Conservation (phyloP, 2,113 vertebrate genomes). For the Brevimyrus niger region DNA sequence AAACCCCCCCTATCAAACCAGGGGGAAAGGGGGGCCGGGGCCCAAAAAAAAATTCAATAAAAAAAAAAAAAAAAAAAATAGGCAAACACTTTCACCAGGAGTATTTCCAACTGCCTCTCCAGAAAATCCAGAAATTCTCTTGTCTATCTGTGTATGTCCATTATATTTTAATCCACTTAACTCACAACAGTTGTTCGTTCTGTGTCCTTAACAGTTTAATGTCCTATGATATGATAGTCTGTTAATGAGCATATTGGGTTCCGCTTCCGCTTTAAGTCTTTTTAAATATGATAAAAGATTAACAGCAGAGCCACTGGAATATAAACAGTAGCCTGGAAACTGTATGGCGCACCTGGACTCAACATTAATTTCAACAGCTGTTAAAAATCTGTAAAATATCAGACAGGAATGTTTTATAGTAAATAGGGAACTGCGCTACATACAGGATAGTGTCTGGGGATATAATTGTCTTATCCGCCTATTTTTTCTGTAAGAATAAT, state of each 20-base stretch:
- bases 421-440: not conserved
- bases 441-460: not conserved
- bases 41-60: not conserved
- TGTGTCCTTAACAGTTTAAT: not conserved
- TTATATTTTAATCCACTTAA: not conserved
- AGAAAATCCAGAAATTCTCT: not conserved
- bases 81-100: not conserved
- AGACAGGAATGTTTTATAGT: slow-evolving; percentile 6
- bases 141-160: not conserved
- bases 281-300: not conserved
- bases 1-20: not conserved
- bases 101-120: not conserved
- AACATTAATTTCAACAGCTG: not conserved
- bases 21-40: too few species aligned
- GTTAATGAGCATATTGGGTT: not conserved
- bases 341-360: not conserved
- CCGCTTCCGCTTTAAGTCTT: not conserved
- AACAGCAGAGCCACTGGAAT: not conserved
- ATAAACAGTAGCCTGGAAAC: not conserved
- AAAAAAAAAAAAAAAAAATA: not conserved
- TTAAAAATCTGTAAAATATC: slow-evolving; percentile 8
- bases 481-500: not conserved
- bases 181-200: not conserved
- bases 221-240: not conserved
- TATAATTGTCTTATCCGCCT: not conserved